Percentiles rank a stretch among this genome's conserved stretches.
Evolutionary conservation across 2,888 invertebrate species (phyloP).

Genomic region (Sinodicranocentrus sp.): DNA sequence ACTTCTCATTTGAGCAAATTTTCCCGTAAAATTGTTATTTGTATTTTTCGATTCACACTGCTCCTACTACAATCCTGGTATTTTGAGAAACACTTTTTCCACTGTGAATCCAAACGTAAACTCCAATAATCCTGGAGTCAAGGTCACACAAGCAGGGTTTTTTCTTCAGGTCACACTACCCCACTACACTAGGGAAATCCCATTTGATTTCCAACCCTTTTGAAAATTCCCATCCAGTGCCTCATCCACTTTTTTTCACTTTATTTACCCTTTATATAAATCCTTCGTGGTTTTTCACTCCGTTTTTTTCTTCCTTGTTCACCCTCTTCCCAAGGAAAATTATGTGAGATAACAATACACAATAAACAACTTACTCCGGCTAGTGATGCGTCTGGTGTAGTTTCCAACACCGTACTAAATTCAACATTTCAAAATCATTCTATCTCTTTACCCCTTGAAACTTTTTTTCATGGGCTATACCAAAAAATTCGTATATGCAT

Average conservation of each 20-base stretch:
- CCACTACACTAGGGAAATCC: no score
- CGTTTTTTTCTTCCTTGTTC: no score
- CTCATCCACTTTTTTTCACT: not conserved
- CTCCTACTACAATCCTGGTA: not conserved
- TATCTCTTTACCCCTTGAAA: slow-evolving; percentile 25
- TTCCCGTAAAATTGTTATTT: not conserved
- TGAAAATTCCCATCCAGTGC: not conserved
- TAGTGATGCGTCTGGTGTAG: slow-evolving; percentile 65
- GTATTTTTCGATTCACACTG: not conserved
- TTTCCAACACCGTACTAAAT: slow-evolving; percentile 69
- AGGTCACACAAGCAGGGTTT: no score
- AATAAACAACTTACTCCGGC: not conserved
- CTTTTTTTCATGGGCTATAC: not conserved
- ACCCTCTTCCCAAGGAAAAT: no score
- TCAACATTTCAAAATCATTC: slow-evolving; percentile 39
- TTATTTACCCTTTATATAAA: no score
- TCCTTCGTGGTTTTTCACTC: no score
- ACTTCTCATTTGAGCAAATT: slow-evolving; percentile 51
- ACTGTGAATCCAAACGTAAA: no score
- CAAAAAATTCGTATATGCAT: not conserved
- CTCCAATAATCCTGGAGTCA: no score
- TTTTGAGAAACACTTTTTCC: not conserved
- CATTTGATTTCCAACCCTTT: no score
- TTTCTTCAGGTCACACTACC: no score
- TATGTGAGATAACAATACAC: no score